Evolutionary conservation across 2,888 invertebrate species (phyloP).

Genomic region (Psococerastis gibbosa): DNA sequence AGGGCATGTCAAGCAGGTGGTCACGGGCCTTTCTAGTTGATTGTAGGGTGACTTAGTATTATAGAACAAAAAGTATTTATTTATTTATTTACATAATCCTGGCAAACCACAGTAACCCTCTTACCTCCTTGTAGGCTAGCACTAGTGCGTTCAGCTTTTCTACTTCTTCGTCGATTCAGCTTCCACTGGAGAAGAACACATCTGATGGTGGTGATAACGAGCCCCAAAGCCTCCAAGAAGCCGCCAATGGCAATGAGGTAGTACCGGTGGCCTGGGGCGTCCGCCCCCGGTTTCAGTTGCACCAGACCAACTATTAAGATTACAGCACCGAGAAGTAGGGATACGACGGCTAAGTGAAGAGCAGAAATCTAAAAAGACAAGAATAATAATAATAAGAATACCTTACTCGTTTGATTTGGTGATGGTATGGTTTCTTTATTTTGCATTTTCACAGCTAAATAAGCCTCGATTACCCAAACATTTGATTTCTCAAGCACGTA

Average conservation of each 20-base stretch:
- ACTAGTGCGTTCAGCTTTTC: conserved; percentile 9
- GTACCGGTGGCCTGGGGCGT: conserved; percentile 51
- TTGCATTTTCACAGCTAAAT: no score
- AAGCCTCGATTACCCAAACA: no score
- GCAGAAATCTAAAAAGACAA: conserved; percentile 48
- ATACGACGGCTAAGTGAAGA: conserved; percentile 53
- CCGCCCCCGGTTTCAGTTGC: conserved; percentile 55
- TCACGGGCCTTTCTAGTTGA: no score
- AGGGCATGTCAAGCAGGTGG: no score
- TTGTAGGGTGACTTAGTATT: no score
- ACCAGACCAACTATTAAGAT: conserved; percentile 56
- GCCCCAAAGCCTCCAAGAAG: conserved; percentile 4
- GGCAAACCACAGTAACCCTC: no score
- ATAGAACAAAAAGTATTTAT: no score
- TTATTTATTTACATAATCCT: no score
- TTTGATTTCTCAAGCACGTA: no score
- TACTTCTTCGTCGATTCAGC: conserved; percentile 7
- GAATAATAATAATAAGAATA: no score
- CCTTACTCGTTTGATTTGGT: no score
- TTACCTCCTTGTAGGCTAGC: conserved; percentile 4
- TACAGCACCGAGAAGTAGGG: conserved; percentile 50
- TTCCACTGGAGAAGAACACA: conserved; percentile 4
- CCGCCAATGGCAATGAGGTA: conserved; percentile 7
- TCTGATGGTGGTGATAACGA: conserved; percentile 3
- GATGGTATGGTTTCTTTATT: no score